Percentiles rank a stretch among this genome's conserved stretches.
These are phyloP conservation scores for Sinotaia quadrata DNA, from an alignment of 2,888 invertebrate genomes.

Conservation along the genomic window DNA sequence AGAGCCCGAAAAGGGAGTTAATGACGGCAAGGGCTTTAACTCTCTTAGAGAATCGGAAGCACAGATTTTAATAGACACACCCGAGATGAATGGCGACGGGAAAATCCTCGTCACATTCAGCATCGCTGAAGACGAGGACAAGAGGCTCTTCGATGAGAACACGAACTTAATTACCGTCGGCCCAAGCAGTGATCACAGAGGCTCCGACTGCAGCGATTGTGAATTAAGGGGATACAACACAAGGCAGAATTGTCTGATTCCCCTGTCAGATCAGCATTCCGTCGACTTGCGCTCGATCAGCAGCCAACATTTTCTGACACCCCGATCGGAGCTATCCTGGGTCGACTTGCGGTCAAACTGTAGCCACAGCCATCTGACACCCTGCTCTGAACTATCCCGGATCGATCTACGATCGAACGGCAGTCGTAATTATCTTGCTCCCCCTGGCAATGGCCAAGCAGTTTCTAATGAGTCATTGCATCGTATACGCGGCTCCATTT, in stretches of 20 bases:
- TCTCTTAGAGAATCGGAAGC: too few species aligned
- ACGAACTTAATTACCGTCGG: background rate
- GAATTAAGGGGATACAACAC: too few species aligned
- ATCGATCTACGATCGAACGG: constrained; percentile 44
- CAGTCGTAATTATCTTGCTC: constrained; percentile 33
- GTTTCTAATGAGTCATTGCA: too few species aligned
- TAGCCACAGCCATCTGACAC: too few species aligned
- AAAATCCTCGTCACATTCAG: background rate
- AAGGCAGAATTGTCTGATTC: too few species aligned
- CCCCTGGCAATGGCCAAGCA: background rate
- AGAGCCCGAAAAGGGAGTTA: too few species aligned
- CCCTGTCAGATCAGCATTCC: background rate
- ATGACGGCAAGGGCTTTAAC: too few species aligned
- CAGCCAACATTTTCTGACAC: constrained; percentile 14
- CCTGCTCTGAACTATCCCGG: constrained; percentile 5
- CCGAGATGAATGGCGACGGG: constrained; percentile 18
- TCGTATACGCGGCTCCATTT: too few species aligned
- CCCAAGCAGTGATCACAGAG: background rate
- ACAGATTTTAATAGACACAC: constrained; percentile 28
- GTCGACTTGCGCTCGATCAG: constrained; percentile 11
- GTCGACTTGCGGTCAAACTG: too few species aligned
- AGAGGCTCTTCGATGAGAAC: background rate
- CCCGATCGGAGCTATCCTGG: too few species aligned
- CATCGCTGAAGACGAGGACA: background rate
- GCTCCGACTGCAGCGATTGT: too few species aligned